Evolutionary conservation across 2,888 invertebrate species (phyloP).

Genomic region (Linnaemya tessellans): DNA sequence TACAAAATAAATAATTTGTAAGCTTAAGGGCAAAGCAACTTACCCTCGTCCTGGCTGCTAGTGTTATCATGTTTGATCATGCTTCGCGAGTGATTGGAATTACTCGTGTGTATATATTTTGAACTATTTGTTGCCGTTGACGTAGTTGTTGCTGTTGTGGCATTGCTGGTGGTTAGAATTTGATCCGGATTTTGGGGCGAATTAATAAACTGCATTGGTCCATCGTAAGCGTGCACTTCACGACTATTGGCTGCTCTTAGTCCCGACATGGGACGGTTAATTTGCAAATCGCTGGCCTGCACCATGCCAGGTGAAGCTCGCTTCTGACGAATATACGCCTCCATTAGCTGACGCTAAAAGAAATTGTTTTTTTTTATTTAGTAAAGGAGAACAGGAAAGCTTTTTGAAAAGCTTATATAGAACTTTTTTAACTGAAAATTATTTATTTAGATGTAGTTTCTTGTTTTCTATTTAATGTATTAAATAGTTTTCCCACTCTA

Average conservation of each 20-base stretch:
- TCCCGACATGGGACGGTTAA: conserved; percentile 88
- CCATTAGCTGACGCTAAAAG: conserved; percentile 91
- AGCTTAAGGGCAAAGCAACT: background rate
- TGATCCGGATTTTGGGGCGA: conserved; percentile 92
- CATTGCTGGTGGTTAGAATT: conserved; percentile 83
- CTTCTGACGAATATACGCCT: conserved; percentile 94
- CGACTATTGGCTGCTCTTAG: conserved; percentile 86
- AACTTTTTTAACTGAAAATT: no score
- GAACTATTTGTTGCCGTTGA: conserved; percentile 27
- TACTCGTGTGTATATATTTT: conserved; percentile 48
- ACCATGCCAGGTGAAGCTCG: conserved; percentile 93
- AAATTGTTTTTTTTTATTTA: background rate
- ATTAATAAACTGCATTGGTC: conserved; percentile 93
- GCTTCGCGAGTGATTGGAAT: conserved; percentile 51
- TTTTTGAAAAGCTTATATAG: no score
- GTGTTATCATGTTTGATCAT: conserved; percentile 42
- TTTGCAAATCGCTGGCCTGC: conserved; percentile 92
- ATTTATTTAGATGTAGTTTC: no score
- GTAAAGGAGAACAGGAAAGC: no score
- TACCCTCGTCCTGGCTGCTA: conserved; percentile 61
- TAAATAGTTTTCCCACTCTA: no score
- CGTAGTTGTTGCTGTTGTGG: conserved; percentile 74
- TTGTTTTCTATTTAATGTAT: no score
- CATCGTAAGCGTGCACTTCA: conserved; percentile 87
- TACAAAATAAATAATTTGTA: background rate